These are phyloP conservation scores for Andrena praecox DNA, from an alignment of 2,888 invertebrate genomes.

Conservation along the genomic window DNA sequence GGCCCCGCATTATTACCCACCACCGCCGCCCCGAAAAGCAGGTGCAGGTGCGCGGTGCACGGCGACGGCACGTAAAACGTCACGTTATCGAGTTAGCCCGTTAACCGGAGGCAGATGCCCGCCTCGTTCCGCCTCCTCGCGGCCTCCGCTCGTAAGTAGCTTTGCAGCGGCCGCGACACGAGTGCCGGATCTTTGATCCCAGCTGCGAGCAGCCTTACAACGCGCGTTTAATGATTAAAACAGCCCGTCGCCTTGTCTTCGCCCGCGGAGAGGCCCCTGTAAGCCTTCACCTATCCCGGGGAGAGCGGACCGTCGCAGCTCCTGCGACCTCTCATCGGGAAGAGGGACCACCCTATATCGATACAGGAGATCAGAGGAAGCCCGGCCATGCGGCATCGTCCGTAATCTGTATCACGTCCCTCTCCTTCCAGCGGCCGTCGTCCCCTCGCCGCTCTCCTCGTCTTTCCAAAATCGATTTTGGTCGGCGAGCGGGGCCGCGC, in stretches of 20 bases:
- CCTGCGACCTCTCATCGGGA: slow-evolving; percentile 53
- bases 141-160: slow-evolving; percentile 44
- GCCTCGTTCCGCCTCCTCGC: background rate
- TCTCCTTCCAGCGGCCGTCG: slow-evolving; percentile 64
- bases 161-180: slow-evolving; percentile 32
- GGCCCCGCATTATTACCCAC: slow-evolving; percentile 17
- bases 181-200: slow-evolving; percentile 56
- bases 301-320: slow-evolving; percentile 3
- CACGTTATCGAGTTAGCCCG: slow-evolving; percentile 39
- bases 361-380: slow-evolving; percentile 67
- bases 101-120: background rate
- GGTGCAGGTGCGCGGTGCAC: slow-evolving; percentile 16
- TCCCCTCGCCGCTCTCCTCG: slow-evolving; percentile 62
- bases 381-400: slow-evolving; percentile 64
- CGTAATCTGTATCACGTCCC: slow-evolving; percentile 75
- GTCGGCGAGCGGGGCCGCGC: slow-evolving; percentile 80
- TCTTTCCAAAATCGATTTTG: slow-evolving; percentile 84
- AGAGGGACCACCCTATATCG: slow-evolving; percentile 44
- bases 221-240: slow-evolving; percentile 59
- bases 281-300: slow-evolving; percentile 34
- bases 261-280: slow-evolving; percentile 1
- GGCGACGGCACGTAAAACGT: slow-evolving; percentile 34
- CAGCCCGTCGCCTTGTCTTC: slow-evolving; percentile 31
- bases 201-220: slow-evolving; percentile 55
- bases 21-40: background rate